Evolutionary conservation across 1,140 invertebrate genomes (phyloP).

Genomic region (Bombus terrestris): DNA sequence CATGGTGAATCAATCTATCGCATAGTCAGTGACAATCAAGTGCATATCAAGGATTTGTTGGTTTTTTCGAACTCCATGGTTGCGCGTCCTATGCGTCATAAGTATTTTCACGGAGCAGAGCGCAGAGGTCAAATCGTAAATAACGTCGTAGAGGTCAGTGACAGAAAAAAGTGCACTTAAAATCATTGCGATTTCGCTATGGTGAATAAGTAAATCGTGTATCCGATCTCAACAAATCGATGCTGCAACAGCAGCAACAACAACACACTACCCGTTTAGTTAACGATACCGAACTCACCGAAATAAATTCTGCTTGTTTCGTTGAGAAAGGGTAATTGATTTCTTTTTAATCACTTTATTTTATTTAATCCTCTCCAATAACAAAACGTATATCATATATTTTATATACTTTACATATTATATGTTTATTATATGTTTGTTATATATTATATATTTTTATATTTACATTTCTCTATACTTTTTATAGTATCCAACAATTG

Average conservation of each 20-base stretch:
- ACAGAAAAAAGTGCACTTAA: constrained; percentile 25
- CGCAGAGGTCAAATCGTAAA: constrained; percentile 43
- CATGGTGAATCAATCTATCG: constrained; percentile 19
- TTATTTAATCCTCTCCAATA: neutral
- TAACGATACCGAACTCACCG: constrained; percentile 44
- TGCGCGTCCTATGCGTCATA: constrained; percentile 60
- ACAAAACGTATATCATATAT: neutral
- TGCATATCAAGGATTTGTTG: constrained; percentile 45
- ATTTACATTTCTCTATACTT: constrained; percentile 15
- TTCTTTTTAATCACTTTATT: neutral
- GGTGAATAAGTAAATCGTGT: constrained; percentile 52
- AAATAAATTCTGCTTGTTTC: constrained; percentile 40
- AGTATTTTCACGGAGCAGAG: constrained; percentile 7
- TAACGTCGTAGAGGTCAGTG: constrained; percentile 52
- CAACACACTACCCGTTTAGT: constrained; percentile 42
- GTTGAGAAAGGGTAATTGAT: constrained; percentile 55
- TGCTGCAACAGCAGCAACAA: constrained; percentile 65
- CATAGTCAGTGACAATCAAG: constrained; percentile 20
- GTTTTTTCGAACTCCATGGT: constrained; percentile 50
- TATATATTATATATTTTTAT: neutral
- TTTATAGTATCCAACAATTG: constrained; percentile 71
- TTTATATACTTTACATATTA: too few relatives aligned
- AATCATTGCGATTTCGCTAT: constrained; percentile 40
- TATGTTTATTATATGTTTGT: too few relatives aligned
- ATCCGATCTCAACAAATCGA: constrained; percentile 60